A percentile compares a stretch with the other conserved stretches of the same genome.
phyloP scores from a whole-genome alignment of 2,113 vertebrate species.

The Sminthopsis crassicaudata region DNA sequence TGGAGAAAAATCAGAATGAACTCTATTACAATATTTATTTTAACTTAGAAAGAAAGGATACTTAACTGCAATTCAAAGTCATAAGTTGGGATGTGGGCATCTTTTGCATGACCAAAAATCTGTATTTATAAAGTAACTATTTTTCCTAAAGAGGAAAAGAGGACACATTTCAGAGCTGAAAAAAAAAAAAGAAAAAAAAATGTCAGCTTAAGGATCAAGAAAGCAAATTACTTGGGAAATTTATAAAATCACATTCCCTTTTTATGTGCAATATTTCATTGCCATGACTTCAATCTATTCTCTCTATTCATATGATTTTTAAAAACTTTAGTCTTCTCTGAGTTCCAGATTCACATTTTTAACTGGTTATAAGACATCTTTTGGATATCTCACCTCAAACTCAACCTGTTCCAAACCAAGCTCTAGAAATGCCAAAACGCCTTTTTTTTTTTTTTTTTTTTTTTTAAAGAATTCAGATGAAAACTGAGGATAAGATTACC shows the following conservation, averaged over 20 bases:
- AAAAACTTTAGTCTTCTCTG: background rate
- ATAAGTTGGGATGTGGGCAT: slow-evolving; percentile 55
- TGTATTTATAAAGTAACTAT: slow-evolving; percentile 59
- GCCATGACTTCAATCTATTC: background rate
- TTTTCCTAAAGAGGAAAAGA: slow-evolving; percentile 60
- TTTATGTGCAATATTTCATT: background rate
- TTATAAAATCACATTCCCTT: slow-evolving; percentile 18
- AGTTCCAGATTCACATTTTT: background rate
- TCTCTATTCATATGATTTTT: background rate
- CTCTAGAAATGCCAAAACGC: slow-evolving; percentile 9
- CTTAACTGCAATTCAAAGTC: slow-evolving; percentile 68
- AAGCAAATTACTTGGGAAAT: slow-evolving; percentile 64
- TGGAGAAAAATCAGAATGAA: slow-evolving; percentile 64
- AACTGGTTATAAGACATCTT: background rate
- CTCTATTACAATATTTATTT: slow-evolving; percentile 62
- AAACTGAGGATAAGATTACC: slow-evolving; percentile 24
- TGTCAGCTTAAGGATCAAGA: slow-evolving; percentile 64
- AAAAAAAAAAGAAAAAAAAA: slow-evolving; percentile 54
- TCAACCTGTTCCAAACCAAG: background rate
- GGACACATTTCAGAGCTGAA: slow-evolving; percentile 65
- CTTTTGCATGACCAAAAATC: slow-evolving; percentile 53
- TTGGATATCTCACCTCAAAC: background rate
- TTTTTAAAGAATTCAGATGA: slow-evolving; percentile 26
- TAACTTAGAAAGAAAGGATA: slow-evolving; percentile 61
- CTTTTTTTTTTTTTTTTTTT: slow-evolving; percentile 60